phyloP scores from a whole-genome alignment of 2,888 invertebrate species.

The Nasonovia ribisnigri region DNA sequence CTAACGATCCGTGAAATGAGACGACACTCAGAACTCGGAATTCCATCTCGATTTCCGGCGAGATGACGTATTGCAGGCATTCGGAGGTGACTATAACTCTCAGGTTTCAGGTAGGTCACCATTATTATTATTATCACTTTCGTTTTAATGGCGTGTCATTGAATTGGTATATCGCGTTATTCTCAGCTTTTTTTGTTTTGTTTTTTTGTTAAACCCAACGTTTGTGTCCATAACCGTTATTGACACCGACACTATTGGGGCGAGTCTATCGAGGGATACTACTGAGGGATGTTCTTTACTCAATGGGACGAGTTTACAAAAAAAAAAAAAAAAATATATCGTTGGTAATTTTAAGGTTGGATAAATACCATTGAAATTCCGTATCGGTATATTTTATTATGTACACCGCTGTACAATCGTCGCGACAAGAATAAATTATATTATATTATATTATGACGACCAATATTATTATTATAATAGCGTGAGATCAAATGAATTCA shows the following conservation, averaged over 20 bases:
- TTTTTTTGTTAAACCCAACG: not conserved
- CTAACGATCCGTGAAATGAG: not conserved
- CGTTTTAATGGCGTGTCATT: not conserved
- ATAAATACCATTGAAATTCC: not conserved
- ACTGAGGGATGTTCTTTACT: no score
- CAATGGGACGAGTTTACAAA: not conserved
- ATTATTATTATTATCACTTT: not conserved
- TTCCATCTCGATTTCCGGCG: not conserved
- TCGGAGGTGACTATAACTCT: not conserved
- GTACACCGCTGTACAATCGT: not conserved
- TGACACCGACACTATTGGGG: not conserved
- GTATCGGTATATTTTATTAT: not conserved
- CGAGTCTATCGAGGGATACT: not conserved
- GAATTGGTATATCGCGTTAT: not conserved
- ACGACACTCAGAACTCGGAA: not conserved
- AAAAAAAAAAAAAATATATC: not conserved
- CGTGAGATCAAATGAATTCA: not conserved
- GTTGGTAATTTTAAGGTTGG: not conserved
- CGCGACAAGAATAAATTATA: not conserved
- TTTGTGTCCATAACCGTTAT: not conserved
- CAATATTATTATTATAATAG: not conserved
- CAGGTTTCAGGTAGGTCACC: not conserved
- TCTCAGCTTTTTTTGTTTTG: not conserved
- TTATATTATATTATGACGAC: not conserved
- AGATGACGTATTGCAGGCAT: not conserved